These are phyloP conservation scores for Diadegma fenestrale DNA, from an alignment of 2,888 invertebrate species.

Conservation along the genomic window DNA sequence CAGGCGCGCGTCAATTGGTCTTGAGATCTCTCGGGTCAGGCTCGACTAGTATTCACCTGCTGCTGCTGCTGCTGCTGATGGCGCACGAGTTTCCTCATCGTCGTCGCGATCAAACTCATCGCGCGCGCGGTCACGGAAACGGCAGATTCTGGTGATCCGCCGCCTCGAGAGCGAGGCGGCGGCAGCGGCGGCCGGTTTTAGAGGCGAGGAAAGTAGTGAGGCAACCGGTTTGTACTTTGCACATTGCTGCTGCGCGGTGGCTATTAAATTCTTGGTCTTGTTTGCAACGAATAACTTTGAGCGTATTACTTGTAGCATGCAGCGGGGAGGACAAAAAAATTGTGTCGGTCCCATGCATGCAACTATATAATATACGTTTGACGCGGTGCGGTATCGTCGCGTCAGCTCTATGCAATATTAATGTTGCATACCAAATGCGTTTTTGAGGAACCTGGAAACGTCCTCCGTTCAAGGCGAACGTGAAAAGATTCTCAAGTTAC, in stretches of 20 bases:
- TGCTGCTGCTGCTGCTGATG: too few species aligned
- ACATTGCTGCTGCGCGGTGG: too few species aligned
- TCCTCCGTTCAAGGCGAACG: slow-evolving; percentile 48
- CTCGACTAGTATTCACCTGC: too few species aligned
- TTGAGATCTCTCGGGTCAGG: too few species aligned
- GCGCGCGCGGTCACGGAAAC: background rate
- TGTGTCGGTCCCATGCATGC: too few species aligned
- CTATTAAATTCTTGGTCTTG: slow-evolving; percentile 60
- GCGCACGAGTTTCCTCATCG: too few species aligned
- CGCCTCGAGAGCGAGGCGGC: too few species aligned
- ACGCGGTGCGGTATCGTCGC: too few species aligned
- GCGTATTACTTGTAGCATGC: slow-evolving; percentile 2
- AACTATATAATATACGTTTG: too few species aligned
- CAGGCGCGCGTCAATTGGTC: background rate
- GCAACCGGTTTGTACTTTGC: slow-evolving; percentile 65
- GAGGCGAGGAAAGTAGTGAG: slow-evolving; percentile 46
- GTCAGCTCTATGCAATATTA: background rate
- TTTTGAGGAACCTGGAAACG: slow-evolving; percentile 13
- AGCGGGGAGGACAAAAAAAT: too few species aligned
- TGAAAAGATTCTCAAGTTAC: slow-evolving; percentile 8
- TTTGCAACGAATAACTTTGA: slow-evolving; percentile 50
- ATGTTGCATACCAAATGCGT: slow-evolving; percentile 9
- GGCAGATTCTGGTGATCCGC: slow-evolving; percentile 32
- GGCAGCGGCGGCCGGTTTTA: slow-evolving; percentile 47
- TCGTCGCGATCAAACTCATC: too few species aligned